Evolutionary conservation across 2,888 invertebrate genomes (phyloP).

Genomic region (Drosophila vallismaia): DNA sequence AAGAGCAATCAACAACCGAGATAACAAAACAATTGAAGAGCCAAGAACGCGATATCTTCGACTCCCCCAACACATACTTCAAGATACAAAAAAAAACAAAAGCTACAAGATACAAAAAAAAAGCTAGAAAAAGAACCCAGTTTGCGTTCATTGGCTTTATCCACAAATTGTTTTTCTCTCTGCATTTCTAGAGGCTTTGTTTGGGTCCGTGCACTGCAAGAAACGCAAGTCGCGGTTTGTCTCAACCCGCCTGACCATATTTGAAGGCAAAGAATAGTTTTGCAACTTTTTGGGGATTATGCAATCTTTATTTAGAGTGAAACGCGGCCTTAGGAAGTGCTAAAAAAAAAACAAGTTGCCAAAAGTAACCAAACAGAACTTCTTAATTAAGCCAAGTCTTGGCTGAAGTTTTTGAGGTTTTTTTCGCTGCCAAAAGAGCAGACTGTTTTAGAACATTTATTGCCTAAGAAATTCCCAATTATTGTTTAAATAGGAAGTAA

Average conservation of each 20-base stretch:
- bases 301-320: constrained; percentile 31
- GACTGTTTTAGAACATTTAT: too few relatives aligned
- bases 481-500: not conserved
- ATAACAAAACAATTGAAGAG: constrained; percentile 40
- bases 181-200: constrained; percentile 8
- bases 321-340: constrained; percentile 31
- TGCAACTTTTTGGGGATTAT: constrained; percentile 27
- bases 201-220: constrained; percentile 30
- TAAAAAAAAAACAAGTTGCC: constrained; percentile 33
- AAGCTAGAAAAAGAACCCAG: not conserved
- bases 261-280: constrained; percentile 23
- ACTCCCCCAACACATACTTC: not conserved
- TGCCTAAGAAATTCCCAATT: too few relatives aligned
- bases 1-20: constrained; percentile 60
- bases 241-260: constrained; percentile 17
- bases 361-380: constrained; percentile 22
- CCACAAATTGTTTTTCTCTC: constrained; percentile 12
- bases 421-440: too few relatives aligned
- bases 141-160: constrained; percentile 69
- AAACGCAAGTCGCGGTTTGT: not conserved
- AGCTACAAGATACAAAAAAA: constrained; percentile 10
- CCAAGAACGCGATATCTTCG: constrained; percentile 7
- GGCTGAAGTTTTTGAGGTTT: too few relatives aligned
- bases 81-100: constrained; percentile 13
- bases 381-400: constrained; percentile 23